Conservation (phyloP, 53 echinoderm and acorn worm genomes). For the Arbacia lixula region DNA sequence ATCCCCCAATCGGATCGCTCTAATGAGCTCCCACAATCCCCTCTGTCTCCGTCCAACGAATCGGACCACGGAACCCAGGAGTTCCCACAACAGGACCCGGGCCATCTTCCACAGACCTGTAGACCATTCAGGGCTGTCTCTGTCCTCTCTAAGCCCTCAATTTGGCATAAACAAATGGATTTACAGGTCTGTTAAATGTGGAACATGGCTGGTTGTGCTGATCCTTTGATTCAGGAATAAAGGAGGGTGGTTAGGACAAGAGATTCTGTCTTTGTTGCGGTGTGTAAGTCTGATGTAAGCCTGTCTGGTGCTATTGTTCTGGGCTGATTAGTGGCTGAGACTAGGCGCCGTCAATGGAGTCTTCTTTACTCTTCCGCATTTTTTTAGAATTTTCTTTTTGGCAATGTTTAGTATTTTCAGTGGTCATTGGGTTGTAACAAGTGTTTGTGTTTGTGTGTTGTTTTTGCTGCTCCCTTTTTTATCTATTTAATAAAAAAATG, state of each 20-base stretch:
- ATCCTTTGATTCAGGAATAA: not conserved
- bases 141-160: no score
- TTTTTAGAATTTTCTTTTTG: no score
- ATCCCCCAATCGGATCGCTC: not conserved
- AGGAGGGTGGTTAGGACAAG: not conserved
- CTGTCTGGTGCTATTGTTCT: slow-evolving; percentile 23
- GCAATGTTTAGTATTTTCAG: no score
- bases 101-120: no score
- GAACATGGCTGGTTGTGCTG: not conserved
- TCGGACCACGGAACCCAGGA: not conserved
- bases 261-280: slow-evolving; percentile 1
- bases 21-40: slow-evolving; percentile 11
- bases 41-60: not conserved
- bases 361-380: no score
- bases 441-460: no score
- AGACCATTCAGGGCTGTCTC: no score
- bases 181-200: slow-evolving; percentile 6
- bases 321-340: slow-evolving; percentile 7
- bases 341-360: slow-evolving; percentile 29
- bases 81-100: no score
- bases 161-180: slow-evolving; percentile 24
- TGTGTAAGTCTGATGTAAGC: slow-evolving; percentile 27
- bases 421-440: no score
- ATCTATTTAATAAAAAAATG: no score
- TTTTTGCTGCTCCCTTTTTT: no score